A percentile compares a stretch with the other conserved stretches of the same genome.
These are phyloP conservation scores for Apamea monoglypha DNA, from an alignment of 2,888 invertebrate species.

Conservation along the genomic window DNA sequence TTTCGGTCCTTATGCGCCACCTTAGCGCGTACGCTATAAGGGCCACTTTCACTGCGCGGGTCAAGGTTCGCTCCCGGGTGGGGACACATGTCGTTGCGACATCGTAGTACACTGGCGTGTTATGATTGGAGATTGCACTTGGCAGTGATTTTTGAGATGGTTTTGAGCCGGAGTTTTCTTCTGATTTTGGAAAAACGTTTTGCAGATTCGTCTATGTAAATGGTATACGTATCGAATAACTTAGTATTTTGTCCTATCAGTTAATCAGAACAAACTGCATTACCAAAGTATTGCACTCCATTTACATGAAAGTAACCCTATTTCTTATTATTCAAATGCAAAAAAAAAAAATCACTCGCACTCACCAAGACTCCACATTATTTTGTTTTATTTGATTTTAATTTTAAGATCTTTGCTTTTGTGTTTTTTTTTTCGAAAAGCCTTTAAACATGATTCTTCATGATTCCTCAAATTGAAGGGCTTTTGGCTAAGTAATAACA, in stretches of 20 bases:
- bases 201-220: not conserved
- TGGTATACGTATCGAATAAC: not conserved
- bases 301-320: not conserved
- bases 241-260: not conserved
- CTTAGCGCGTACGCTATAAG: conserved; percentile 56
- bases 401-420: no score
- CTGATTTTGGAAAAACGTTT: not conserved
- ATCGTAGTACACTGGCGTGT: conserved; percentile 27
- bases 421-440: no score
- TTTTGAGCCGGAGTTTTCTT: not conserved
- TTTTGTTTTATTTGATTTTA: no score
- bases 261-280: not conserved
- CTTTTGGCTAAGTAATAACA: no score
- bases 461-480: no score
- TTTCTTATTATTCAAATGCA: no score
- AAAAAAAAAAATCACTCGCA: no score
- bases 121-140: not conserved
- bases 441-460: no score
- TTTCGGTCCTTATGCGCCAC: conserved; percentile 52
- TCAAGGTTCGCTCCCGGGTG: conserved; percentile 61
- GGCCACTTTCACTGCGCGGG: conserved; percentile 67
- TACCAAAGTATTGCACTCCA: not conserved
- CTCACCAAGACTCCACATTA: no score
- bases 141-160: not conserved
- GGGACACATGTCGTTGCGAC: conserved; percentile 53